These are phyloP conservation scores for Colinus virginianus DNA, from an alignment of 2,113 vertebrate genomes.

Conservation along the genomic window DNA sequence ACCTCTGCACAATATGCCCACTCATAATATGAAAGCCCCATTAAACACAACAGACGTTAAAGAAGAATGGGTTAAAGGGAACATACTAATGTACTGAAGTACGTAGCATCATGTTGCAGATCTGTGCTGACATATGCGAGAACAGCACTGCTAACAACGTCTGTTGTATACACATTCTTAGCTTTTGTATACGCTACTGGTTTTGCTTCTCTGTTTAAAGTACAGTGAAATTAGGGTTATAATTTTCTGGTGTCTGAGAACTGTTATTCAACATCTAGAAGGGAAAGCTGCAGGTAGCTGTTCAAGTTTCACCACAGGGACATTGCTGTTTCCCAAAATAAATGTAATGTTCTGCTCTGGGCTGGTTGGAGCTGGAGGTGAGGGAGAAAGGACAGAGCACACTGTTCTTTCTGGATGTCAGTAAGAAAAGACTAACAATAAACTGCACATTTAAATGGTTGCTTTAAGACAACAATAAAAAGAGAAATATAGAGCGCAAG, in stretches of 20 bases:
- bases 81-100: background rate
- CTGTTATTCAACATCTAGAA: background rate
- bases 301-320: background rate
- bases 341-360: background rate
- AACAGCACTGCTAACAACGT: background rate
- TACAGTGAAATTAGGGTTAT: background rate
- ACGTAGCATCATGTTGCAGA: background rate
- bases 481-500: background rate
- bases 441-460: background rate
- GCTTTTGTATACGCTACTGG: background rate
- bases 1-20: fast-evolving
- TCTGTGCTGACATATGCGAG: background rate
- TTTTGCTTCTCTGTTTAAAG: background rate
- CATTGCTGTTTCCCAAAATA: background rate
- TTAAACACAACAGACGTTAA: background rate
- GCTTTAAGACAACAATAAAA: background rate
- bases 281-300: background rate
- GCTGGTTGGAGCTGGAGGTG: fast-evolving
- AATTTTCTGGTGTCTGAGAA: background rate
- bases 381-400: background rate
- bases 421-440: background rate
- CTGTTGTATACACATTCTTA: background rate
- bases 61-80: background rate
- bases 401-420: background rate
- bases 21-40: background rate